These are phyloP conservation scores for Tenrec ecaudatus DNA, from an alignment of 2,113 vertebrate genomes.

Conservation along the genomic window DNA sequence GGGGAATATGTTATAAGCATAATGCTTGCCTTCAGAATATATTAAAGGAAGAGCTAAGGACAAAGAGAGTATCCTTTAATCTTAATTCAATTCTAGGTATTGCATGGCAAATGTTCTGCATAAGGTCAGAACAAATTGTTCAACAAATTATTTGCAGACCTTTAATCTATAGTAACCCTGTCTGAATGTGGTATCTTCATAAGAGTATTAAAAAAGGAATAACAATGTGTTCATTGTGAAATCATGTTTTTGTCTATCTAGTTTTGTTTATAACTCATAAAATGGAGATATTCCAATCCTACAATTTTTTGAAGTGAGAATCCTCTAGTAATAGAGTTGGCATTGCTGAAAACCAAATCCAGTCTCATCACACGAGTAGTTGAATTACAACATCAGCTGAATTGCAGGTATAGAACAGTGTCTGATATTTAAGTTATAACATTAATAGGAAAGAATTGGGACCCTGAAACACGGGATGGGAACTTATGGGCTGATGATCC, in stretches of 20 bases:
- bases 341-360: too few relatives aligned
- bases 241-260: not conserved
- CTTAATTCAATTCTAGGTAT: not conserved
- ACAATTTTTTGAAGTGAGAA: not conserved
- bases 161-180: fast-evolving
- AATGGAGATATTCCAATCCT: not conserved
- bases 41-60: not conserved
- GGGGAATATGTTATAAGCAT: not conserved
- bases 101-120: not conserved
- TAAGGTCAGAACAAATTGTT: not conserved
- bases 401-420: too few relatives aligned
- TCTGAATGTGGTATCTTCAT: fast-evolving
- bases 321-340: too few relatives aligned
- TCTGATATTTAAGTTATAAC: too few relatives aligned
- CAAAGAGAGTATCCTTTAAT: not conserved
- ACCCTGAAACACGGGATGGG: too few relatives aligned
- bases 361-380: too few relatives aligned
- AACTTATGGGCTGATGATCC: too few relatives aligned
- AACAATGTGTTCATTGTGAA: fast-evolving
- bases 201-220: not conserved
- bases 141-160: not conserved
- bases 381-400: too few relatives aligned
- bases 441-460: too few relatives aligned
- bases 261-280: not conserved
- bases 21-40: not conserved